These are phyloP conservation scores for Dolichotis patagonum DNA, from an alignment of 2,113 vertebrate species.

Conservation along the genomic window DNA sequence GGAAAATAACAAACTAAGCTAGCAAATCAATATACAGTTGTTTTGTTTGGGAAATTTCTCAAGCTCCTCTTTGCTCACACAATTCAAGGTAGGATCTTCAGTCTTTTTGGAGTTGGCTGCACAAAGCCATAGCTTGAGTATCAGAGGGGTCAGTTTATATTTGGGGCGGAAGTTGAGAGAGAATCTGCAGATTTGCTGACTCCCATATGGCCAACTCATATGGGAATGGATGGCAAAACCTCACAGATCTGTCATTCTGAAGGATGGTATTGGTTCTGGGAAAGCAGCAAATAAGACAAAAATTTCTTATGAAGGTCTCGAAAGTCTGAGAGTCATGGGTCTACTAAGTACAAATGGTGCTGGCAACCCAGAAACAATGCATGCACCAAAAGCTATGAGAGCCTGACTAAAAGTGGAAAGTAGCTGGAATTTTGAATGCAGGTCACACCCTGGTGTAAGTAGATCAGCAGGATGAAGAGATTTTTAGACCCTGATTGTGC, in stretches of 20 bases:
- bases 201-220: background rate
- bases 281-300: background rate
- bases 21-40: background rate
- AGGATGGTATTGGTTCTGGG: background rate
- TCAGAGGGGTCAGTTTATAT: background rate
- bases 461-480: no score
- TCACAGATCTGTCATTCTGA: background rate
- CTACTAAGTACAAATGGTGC: no score
- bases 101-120: background rate
- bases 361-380: background rate
- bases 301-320: background rate
- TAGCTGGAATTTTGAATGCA: background rate
- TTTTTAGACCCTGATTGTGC: background rate
- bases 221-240: background rate
- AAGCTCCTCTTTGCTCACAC: accelerated
- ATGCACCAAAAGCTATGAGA: background rate
- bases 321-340: background rate
- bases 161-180: background rate
- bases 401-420: background rate
- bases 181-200: background rate
- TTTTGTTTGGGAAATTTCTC: background rate
- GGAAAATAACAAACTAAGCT: background rate
- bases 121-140: background rate
- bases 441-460: accelerated
- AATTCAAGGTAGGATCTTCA: background rate